Base-by-base conservation (phyloP, 2,888 invertebrate species). In the Pollenia labialis region DNA sequence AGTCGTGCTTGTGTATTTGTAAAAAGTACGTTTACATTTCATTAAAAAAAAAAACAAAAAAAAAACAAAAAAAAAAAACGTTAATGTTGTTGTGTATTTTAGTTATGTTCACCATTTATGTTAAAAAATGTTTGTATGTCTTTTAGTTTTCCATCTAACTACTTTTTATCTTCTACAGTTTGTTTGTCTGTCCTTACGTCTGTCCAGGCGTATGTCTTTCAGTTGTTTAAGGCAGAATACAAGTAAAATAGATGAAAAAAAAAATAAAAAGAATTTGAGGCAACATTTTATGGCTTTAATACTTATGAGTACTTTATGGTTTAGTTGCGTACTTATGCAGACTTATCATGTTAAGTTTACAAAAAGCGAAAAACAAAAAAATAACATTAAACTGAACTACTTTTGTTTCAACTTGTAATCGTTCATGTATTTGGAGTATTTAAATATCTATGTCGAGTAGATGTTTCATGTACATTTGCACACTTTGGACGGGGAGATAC, bases 231-330 rank as follows among this genome's bases (percentile, higher is more conserved):
- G 69, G 50, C 42, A 50, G 32, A 32, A 32, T 32, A 32, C 32
- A 32, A 32, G 32, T 32, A 64, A 68, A 68, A 54, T 8, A 50
- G 50, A 48, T 10, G 50, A 48, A 11, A 32, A 44, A 23, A 52
- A 42, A 50, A 60, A 32, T 11, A 44, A 76, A 7, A 71, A 72
- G 52, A 46, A 77, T 12, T 71, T 71, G 44, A 16, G 44, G 44
- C 48, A 79, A 84, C 44, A 84, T 77, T 87, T 84, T 79, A 87
- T 79, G 77, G 77, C 81, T 87, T 87, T 84, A 84, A 87, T 81
- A 81, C 87, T 84, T 87, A 81, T 84, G 84, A 87, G 75, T 68
- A 81, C 81, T 84, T 87, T 87, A 84, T 84, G 81, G 87, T 87
- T 87, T 74, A 77, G 81, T 77, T 87, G 77, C 84, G 81, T 76